Evolutionary conservation across 2,113 vertebrate species (phyloP).

Genomic region (Salvelinus alpinus): DNA sequence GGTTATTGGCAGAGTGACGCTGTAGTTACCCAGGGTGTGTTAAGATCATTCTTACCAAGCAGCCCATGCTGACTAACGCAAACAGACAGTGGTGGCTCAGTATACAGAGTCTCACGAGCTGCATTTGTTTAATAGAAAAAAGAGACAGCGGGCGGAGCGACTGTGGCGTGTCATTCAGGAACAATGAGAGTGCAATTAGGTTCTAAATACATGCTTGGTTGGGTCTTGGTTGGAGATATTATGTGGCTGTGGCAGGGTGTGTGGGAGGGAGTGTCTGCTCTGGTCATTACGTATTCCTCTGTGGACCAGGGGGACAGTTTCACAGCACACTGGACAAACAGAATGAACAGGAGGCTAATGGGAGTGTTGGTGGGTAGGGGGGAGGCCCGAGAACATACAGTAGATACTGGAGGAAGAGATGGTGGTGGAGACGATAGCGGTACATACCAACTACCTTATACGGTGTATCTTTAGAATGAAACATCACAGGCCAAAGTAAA

Average conservation of each 20-base stretch:
- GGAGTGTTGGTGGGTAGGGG: constrained; percentile 27
- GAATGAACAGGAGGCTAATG: constrained; percentile 45
- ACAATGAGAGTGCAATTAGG: constrained; percentile 16
- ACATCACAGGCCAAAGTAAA: no score
- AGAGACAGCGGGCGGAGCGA: constrained; percentile 21
- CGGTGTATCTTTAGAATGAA: no score
- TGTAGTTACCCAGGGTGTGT: constrained; percentile 27
- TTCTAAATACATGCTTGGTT: background rate
- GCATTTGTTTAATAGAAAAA: constrained; percentile 40
- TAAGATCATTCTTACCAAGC: constrained; percentile 33
- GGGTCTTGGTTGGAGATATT: background rate
- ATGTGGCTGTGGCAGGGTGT: background rate
- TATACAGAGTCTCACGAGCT: constrained; percentile 31
- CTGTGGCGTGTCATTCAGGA: constrained; percentile 19
- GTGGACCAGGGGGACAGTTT: constrained; percentile 31
- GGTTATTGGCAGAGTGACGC: constrained; percentile 16
- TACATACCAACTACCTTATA: no score
- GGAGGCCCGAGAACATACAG: no score
- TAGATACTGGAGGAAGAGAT: no score
- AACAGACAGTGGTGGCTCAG: constrained; percentile 51
- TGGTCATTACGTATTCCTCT: constrained; percentile 32
- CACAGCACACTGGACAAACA: constrained; percentile 15
- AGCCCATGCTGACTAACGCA: constrained; percentile 40
- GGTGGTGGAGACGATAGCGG: no score
- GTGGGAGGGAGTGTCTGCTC: constrained; percentile 1